Base-by-base conservation (phyloP, 2,888 invertebrate genomes). In the Lycophotia porphyrea region DNA sequence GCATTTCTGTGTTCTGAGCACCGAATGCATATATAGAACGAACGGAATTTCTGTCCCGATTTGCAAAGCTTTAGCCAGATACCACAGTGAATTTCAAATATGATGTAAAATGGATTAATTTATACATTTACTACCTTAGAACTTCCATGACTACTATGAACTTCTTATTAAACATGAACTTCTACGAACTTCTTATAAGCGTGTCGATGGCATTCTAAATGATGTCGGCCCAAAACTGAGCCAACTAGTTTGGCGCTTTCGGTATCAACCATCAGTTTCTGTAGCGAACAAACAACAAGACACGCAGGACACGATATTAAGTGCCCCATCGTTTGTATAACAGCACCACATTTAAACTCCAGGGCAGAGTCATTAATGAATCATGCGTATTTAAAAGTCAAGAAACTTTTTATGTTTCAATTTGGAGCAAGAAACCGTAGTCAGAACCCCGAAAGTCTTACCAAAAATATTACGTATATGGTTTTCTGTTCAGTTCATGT, bases 11-110 rank as follows among this genome's bases (percentile, higher is more conserved):
- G 31, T 61, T n/a, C 75, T 61, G 34, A 42, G 60, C 27, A 39
- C 47, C 52, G 18, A 78, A 78, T 52, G 60, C 52, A 78, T 74
- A 36, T 36, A 36, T 39, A 78, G 36, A n/a, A 39, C 36, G n/a
- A 44, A 81, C 81, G 0, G 65, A 60, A 75, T 81, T 49, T 74
- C 78, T 31, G n/a, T 60, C 31, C 15, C 13, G n/a, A 61, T 61
- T 75, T 66, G 81, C 76, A 75, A 61, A 78, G 82, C 65, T 74
- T 44, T 24, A 74, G 1, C 18, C 31, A 44, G 36, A 61, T 47
- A 1, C 24, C 18, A 63, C 60, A 75, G 61, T 78, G 76, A 61
- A 81, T 81, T 75, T 81, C 44, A 75, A 61, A 81, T 74, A 49
- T 65, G 11, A 36, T 65, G n/a, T n/a, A 8, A n/a, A 68, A 55